Evolutionary conservation across 2,888 invertebrate species (phyloP).

Genomic region (Myopa tessellatipennis): DNA sequence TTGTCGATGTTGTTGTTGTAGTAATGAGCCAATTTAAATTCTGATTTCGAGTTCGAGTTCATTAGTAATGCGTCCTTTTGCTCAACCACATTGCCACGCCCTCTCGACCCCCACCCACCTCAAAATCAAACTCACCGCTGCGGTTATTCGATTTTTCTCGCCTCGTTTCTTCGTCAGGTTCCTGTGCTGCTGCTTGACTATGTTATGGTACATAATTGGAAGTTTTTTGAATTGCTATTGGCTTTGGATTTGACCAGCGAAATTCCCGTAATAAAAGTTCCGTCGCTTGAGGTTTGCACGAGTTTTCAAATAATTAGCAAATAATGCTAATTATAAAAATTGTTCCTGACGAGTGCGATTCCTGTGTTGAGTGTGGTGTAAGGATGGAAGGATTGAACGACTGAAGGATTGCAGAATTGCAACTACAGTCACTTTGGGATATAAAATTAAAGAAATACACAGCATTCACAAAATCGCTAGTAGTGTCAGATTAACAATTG

Average conservation of each 20-base stretch:
- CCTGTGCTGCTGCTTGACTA: neutral
- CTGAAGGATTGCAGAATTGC: neutral
- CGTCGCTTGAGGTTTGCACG: neutral
- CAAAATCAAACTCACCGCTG: neutral
- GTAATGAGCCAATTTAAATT: slow-evolving; percentile 30
- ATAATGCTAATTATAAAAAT: slow-evolving; percentile 10
- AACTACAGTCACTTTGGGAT: too few species aligned
- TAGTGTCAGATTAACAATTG: too few species aligned
- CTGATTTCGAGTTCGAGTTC: slow-evolving; percentile 24
- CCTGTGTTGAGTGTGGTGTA: neutral
- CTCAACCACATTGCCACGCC: neutral
- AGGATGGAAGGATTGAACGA: neutral
- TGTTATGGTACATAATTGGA: neutral
- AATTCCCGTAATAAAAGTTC: neutral
- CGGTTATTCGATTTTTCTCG: neutral
- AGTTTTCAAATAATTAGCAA: slow-evolving; percentile 5
- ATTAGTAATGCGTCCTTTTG: slow-evolving; percentile 24
- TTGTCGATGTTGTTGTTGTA: slow-evolving; percentile 12
- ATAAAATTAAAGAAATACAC: too few species aligned
- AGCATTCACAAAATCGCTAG: too few species aligned
- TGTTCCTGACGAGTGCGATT: neutral
- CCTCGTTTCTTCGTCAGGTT: neutral
- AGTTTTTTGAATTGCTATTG: neutral
- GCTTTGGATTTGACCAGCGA: slow-evolving; percentile 10
- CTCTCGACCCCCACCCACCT: neutral